Evolutionary conservation across 2,888 invertebrate species (phyloP), one percentile per base, ranked within the genome.

Genomic region (Sinotaia quadrata): DNA sequence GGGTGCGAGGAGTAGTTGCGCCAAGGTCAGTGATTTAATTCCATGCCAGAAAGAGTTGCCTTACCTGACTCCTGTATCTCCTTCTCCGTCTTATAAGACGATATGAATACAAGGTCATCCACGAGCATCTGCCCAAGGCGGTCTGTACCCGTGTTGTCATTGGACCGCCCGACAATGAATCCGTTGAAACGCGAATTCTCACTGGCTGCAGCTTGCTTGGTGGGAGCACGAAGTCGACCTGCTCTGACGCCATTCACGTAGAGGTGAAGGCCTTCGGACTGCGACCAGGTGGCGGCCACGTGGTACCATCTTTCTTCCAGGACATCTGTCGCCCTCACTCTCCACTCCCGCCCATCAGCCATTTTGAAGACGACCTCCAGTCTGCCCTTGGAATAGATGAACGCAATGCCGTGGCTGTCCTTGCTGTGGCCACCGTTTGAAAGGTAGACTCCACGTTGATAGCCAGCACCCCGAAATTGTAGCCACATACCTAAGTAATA

Each of bases 81-180:
- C 15, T 72, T 73, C 58, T 77, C 75, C 12, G 73, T 75, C 73
- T 80, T 78, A 54, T 76, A 69, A 10, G 63, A 67, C 0, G 85
- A 81, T 82, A 83, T 83, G 75, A 87, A 87, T 65, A 80, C 75
- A 69, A 86, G 82, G 47, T 87, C 86, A 67, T 87, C 87, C n/a
- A 87, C 76, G 0, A 77, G 69, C 36, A 87, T 77, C 0, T 73
- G 72, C n/a, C 81, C 81, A 8, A 78, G 71, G 12, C 73, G 63
- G 51, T 67, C 71, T 8, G 69, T 41, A 1, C 74, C 72, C 2
- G 69, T 61, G 29, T 73, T 75, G 63, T 84, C 85, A 63, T 85
- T 85, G 18, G 83, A 68, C n/a, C 82, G 77, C n/a, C 87, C 86
- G 31, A 87, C 78, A 52, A 82, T 69, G 69, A 87, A 87, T 56